A percentile compares a stretch with the other conserved stretches of the same genome.
These are phyloP conservation scores for Hylia prasina DNA, from an alignment of 2,113 vertebrate species.

Conservation along the genomic window DNA sequence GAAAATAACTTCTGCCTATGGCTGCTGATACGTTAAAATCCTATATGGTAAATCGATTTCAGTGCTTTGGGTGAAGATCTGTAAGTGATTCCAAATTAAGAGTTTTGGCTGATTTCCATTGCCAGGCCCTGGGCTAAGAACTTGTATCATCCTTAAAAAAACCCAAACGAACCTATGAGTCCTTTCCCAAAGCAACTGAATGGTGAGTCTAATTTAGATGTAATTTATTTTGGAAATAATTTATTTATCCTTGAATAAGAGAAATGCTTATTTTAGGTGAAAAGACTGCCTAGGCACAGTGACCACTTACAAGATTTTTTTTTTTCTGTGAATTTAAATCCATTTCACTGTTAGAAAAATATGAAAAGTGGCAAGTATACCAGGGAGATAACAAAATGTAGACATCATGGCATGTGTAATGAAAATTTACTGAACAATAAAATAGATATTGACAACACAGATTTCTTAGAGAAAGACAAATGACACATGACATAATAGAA, in stretches of 20 bases:
- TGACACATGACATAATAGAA: background rate
- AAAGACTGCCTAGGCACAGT: background rate
- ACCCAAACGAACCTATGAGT: background rate
- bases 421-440: slow-evolving; percentile 12
- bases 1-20: slow-evolving; percentile 24
- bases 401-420: background rate
- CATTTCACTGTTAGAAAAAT: background rate
- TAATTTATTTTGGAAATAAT: background rate
- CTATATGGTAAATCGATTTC: slow-evolving; percentile 38
- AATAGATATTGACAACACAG: slow-evolving; percentile 14
- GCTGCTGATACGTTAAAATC: slow-evolving; percentile 30
- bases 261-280: background rate
- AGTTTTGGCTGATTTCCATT: slow-evolving; percentile 21
- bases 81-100: slow-evolving; percentile 11
- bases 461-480: background rate
- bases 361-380: slow-evolving; percentile 3
- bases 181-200: background rate
- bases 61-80: slow-evolving; percentile 25
- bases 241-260: slow-evolving; percentile 1
- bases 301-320: background rate
- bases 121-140: background rate
- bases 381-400: background rate
- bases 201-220: background rate
- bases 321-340: background rate
- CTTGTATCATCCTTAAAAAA: background rate